Percentiles rank a stretch among this genome's conserved stretches.
These are phyloP conservation scores for Nymphicus hollandicus DNA, from an alignment of 2,113 vertebrate genomes.

Conservation along the genomic window DNA sequence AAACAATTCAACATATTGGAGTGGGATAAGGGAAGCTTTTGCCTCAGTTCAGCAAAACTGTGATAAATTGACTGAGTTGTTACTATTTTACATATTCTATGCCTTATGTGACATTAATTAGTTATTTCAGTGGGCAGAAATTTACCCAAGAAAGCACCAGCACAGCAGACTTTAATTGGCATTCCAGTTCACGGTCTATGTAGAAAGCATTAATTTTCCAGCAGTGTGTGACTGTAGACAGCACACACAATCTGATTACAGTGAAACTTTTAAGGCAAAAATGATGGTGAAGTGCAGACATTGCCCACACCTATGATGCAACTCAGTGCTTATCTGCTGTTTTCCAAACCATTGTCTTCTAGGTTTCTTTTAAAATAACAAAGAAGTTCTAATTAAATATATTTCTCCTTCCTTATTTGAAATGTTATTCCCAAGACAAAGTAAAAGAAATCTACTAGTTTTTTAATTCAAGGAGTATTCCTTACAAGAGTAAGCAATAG, in stretches of 20 bases:
- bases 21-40: background rate
- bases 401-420: background rate
- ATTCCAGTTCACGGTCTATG: background rate
- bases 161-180: background rate
- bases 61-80: background rate
- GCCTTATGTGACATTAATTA: background rate
- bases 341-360: background rate
- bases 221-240: accelerated
- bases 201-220: background rate
- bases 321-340: background rate
- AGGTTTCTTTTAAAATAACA: background rate
- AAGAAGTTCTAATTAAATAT: background rate
- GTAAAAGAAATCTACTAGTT: background rate
- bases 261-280: background rate
- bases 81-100: background rate
- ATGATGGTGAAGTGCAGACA: background rate
- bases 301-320: background rate
- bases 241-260: background rate
- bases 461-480: background rate
- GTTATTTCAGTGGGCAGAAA: background rate
- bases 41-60: background rate
- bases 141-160: background rate
- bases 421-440: background rate
- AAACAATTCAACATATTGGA: background rate
- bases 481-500: background rate